Evolutionary conservation across 2,797 vertebrate genomes (phyloP).

Genomic region (Muraenolepis orangiensis): DNA sequence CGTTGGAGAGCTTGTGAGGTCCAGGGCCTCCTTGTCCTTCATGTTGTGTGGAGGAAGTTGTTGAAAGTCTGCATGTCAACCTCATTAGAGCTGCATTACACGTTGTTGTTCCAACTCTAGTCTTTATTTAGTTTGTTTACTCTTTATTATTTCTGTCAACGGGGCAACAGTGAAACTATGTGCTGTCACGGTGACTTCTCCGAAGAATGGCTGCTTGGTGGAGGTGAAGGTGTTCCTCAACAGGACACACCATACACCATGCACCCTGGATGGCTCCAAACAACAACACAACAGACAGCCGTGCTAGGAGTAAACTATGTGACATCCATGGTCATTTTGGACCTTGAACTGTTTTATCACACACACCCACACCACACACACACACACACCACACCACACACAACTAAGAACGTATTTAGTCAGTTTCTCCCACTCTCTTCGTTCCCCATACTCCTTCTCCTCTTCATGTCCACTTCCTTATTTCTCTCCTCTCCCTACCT

Average conservation of each 20-base stretch:
- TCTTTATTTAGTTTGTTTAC: no score
- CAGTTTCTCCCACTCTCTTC: no score
- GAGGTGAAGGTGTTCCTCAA: background rate
- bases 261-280: background rate
- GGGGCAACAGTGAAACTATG: background rate
- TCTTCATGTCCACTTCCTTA: background rate
- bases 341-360: background rate
- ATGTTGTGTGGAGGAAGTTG: background rate
- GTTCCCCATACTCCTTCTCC: no score
- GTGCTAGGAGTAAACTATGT: background rate
- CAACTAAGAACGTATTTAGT: no score
- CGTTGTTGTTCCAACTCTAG: background rate
- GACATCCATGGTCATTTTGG: background rate
- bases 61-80: background rate
- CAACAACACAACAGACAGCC: background rate
- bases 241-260: background rate
- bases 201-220: background rate
- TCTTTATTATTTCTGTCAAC: background rate
- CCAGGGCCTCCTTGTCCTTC: constrained; percentile 16
- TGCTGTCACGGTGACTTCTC: background rate
- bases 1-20: background rate
- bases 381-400: background rate
- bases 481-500: background rate
- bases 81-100: background rate
- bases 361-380: background rate